phyloP scores from a whole-genome alignment of 2,888 invertebrate genomes.

The Timema cristinae region DNA sequence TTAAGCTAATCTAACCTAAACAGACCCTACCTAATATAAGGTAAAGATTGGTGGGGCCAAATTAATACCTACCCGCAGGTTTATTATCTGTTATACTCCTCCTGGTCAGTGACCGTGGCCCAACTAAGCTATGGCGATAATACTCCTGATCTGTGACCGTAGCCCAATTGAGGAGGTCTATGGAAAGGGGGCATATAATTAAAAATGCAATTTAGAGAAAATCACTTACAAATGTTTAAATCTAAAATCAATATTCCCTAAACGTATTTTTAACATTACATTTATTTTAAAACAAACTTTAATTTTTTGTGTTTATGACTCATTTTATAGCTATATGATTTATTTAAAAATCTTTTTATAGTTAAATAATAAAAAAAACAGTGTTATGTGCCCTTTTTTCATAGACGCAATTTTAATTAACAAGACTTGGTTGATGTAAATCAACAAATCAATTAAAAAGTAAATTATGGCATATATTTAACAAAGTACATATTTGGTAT shows the following conservation, averaged over 20 bases:
- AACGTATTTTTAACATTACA: neutral
- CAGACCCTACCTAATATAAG: too few species aligned
- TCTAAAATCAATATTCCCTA: neutral
- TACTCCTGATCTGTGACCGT: too few species aligned
- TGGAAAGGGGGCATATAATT: neutral
- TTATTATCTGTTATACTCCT: too few species aligned
- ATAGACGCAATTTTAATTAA: neutral
- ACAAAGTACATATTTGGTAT: too few species aligned
- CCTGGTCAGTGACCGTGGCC: too few species aligned
- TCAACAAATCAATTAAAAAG: too few species aligned
- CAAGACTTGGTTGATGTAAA: neutral
- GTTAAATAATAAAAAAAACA: neutral
- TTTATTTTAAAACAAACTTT: neutral
- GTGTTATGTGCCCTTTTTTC: neutral
- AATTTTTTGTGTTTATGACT: neutral
- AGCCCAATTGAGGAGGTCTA: slow-evolving; percentile 4
- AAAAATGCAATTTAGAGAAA: neutral
- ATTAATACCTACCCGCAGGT: too few species aligned
- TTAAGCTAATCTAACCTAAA: too few species aligned
- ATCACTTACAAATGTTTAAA: neutral
- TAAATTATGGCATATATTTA: too few species aligned
- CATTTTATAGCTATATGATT: neutral
- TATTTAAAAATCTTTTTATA: neutral
- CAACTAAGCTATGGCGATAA: too few species aligned
- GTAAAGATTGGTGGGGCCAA: too few species aligned